Evolutionary conservation across 2,797 vertebrate genomes (phyloP), one percentile per base, ranked within the genome.

Genomic region (Lagodon rhomboides): DNA sequence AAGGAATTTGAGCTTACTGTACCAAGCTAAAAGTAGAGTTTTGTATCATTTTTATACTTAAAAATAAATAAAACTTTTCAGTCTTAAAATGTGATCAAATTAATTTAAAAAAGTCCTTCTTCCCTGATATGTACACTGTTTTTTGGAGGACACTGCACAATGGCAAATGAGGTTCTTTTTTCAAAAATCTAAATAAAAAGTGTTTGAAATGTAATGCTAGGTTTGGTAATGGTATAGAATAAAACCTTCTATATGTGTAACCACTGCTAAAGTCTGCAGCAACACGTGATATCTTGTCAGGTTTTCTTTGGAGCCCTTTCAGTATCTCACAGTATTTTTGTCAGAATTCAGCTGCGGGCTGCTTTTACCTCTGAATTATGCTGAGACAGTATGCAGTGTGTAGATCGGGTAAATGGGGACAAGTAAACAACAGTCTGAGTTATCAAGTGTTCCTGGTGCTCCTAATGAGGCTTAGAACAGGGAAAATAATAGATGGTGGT

Each of bases 321-420:
- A 1, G 22, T 51, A 73, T 62, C 49, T 46, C 43, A 25, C 38
- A 23, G n/a, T 71, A 44, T 61, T 78, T 78, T 63, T 47, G 62
- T 63, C 59, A 58, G 22, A 60, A 83, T 54, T 74, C 43, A 55
- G 53, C 65, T 66, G 55, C 25, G 1, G 54, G 38, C 43, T 71
- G 68, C 67, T 70, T 56, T 74, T 15, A 68, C 41, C 47, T 60
- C 20, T 85, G 78, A 67, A 68, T 84, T 25, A 69, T 78, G 61
- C 74, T 6, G 25, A 66, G 65, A 47, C 51, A 44, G 27, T 64
- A 54, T 64, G 69, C 53, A 38, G 17, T 11, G 50, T 64, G 66
- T 38, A 53, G 64, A 75, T 25, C 0, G 16, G 38, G 23, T 56
- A 44, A 70, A 68, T 12, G 46, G 41, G n/a, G 60, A 72, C 55